Base-by-base conservation (phyloP, 1,140 invertebrate species). In the Sycophaga agraensis region DNA sequence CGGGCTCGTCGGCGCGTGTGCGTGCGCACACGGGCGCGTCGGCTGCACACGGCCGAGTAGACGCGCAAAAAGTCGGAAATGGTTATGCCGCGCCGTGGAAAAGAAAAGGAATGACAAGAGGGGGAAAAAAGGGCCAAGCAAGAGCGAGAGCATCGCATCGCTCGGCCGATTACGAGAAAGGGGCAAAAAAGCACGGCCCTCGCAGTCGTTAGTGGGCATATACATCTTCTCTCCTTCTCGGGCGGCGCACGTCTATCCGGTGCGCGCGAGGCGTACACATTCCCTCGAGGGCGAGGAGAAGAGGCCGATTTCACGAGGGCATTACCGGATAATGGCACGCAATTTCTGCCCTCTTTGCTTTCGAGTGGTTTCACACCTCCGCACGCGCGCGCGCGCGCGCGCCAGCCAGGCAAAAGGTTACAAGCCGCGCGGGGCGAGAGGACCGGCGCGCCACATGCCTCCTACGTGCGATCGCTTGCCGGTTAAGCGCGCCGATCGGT, bases 301-400 rank as follows among this genome's bases (percentile, higher is more conserved):
- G 50, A 60, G 51, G 64, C 60, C 65, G 69, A 74, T 72, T 74
- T 70, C 66, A 70, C 70, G 66, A 68, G 66, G 66, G 69, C 65
- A 74, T 74, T 73, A 76, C 74, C 49, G 70, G 77, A 80, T 79
- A 80, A 80, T 80, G 76, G 74, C 66, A 70, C 75, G 75, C 78
- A 79, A 80, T 80, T 80, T 79, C 75, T 77, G 71, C 68, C 67
- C 76, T 80, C 76, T 78, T 78, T 78, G 76, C 78, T 78, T 73
- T 78, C 72, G 73, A 80, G 78, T 72, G 78, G 78, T 80, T 79
- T 80, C 76, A 78, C 78, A 79, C 77, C 73, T 78, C 73, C 57
- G 60, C 70, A 67, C 65, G 67, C 70, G 70, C 11, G 5, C 5
- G 28, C 28, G 72, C 56, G 60, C 70, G 68, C 65, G 67, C 70